Base-by-base conservation (phyloP, 2,888 invertebrate species). In the Hipparchia sbordonii region DNA sequence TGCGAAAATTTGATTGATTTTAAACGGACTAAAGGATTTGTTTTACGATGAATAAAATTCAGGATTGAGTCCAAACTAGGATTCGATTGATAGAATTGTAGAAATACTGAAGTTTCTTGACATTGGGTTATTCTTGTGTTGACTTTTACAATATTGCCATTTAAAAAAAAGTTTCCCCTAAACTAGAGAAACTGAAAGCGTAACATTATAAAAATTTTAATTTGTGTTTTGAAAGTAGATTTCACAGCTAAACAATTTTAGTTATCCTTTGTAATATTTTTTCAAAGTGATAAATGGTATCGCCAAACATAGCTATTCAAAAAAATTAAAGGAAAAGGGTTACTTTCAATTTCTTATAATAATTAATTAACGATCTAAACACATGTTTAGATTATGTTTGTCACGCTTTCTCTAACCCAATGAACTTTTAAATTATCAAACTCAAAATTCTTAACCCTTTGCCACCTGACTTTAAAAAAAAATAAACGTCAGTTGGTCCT, bases 321-420 rank as follows among this genome's bases (percentile, higher is more conserved):
- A 70, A 69, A 48, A 6, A 39, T 51, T 8, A 33, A 75, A 76
- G 72, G 77, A 78, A 62, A 79, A 77, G 80, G 81, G 79, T 79
- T 84, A 90, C 92, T 92, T 93, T 93, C 92, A 91, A 91, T 93
- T 92, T 93, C 88, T 86, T 85, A 80, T 63, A 90, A 92, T 91
- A 90, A 92, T 91, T 91, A 92, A 92, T 90, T 89, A 91, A 92
- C 89, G 88, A 85, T 82, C 85, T 81, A 82, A 89, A 89, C 93
- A 93, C 86, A 93, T 93, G 93, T 91, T 92, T 92, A 82, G 87
- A 89, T 84, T 83, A 76, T 78, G 83, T 91, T 91, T 89, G 92
- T 88, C 90, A 93, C 93, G 93, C 93, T 93, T 93, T 93, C 93
- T 87, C 90, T 83, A 75, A 78, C 78, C 76, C 74, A 82, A 81